A percentile compares a stretch with the other conserved stretches of the same genome.
Evolutionary conservation across 2,113 vertebrate species (phyloP).

Genomic region (Scomber japonicus): DNA sequence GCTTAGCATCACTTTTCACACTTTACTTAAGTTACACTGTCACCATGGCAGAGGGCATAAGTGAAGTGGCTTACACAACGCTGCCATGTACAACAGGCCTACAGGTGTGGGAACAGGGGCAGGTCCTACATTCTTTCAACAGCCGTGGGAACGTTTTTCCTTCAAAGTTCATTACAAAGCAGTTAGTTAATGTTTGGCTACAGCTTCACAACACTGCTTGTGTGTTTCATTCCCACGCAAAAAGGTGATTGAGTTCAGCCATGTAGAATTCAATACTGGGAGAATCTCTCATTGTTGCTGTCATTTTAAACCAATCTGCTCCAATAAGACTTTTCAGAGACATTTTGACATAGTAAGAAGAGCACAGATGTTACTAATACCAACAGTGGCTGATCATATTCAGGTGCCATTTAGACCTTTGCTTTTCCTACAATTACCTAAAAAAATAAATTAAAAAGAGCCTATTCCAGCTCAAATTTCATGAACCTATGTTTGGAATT

Average conservation of each 20-base stretch:
- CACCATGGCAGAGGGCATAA: constrained; percentile 50
- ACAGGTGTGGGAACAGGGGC: constrained; percentile 88
- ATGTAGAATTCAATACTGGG: background rate
- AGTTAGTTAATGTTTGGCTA: constrained; percentile 75
- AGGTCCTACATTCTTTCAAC: constrained; percentile 73
- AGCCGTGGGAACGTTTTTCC: constrained; percentile 85
- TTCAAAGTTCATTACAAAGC: constrained; percentile 66
- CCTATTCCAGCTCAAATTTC: too few species aligned
- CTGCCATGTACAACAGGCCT: constrained; percentile 68
- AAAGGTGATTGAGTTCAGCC: background rate
- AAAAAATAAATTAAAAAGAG: too few species aligned
- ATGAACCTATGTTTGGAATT: too few species aligned
- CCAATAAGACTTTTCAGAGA: background rate
- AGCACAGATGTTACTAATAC: background rate
- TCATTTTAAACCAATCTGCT: background rate
- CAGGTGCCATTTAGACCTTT: too few species aligned
- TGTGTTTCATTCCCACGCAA: background rate
- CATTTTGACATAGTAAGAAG: background rate
- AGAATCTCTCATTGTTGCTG: background rate
- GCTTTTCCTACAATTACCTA: too few species aligned
- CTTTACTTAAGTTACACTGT: constrained; percentile 80
- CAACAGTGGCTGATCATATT: too few species aligned
- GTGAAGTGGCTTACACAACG: constrained; percentile 80
- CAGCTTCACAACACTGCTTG: background rate
- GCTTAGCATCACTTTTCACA: constrained; percentile 72